Conservation (phyloP, 2,113 vertebrate species). For the Hippolais icterina region DNA sequence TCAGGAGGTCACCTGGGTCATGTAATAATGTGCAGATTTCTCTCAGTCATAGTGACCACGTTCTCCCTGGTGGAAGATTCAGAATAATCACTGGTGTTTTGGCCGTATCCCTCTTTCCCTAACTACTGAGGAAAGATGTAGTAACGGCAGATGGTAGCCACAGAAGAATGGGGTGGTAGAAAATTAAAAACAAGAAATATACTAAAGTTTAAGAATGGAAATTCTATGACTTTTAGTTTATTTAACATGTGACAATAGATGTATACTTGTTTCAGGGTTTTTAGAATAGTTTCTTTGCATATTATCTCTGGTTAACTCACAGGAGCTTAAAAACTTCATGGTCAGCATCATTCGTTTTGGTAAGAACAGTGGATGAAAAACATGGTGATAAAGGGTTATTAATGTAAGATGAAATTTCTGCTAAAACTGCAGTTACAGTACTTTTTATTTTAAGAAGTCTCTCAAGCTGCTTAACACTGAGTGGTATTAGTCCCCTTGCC, state of each 20-base stretch:
- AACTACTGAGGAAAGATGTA: neutral
- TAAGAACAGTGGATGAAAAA: neutral
- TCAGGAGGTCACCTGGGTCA: conserved; percentile 19
- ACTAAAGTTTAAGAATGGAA: neutral
- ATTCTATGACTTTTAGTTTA: neutral
- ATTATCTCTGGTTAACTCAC: neutral
- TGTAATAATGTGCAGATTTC: conserved; percentile 21
- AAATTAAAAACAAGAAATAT: neutral
- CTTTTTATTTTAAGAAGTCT: neutral
- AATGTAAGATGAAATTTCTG: neutral
- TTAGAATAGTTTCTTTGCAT: neutral
- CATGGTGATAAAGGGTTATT: neutral
- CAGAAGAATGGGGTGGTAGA: neutral
- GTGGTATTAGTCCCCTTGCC: neutral
- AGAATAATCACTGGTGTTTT: neutral
- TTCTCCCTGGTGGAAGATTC: conserved; percentile 8
- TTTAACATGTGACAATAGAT: neutral
- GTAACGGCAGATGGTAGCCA: neutral
- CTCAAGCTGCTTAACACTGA: neutral
- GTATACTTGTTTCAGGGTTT: neutral
- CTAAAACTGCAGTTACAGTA: neutral
- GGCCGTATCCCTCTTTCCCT: neutral
- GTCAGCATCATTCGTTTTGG: neutral
- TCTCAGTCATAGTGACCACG: neutral
- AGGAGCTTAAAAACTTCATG: neutral